Conservation (phyloP, 2,797 vertebrate species). For the Poecilia velifera region DNA sequence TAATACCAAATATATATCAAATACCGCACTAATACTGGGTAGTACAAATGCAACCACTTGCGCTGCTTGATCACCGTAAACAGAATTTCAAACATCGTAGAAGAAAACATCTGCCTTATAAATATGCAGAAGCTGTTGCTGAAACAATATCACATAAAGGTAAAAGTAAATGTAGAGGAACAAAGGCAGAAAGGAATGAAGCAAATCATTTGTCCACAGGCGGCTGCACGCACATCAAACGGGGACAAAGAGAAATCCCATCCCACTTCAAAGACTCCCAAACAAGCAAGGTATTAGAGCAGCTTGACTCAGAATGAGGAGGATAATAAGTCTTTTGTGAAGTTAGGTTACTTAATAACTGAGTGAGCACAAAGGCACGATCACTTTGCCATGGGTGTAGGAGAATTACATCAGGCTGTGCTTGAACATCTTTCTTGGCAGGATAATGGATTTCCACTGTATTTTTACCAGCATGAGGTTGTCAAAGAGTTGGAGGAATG, state of each 20-base stretch:
- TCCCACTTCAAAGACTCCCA: conserved; percentile 68
- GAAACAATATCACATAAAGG: conserved; percentile 37
- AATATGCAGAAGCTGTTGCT: conserved; percentile 45
- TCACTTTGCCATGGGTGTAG: conserved; percentile 8
- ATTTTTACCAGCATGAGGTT: conserved; percentile 17
- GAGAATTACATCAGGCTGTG: conserved; percentile 41
- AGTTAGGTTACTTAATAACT: conserved; percentile 56
- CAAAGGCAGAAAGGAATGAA: conserved; percentile 55
- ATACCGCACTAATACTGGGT: conserved; percentile 18
- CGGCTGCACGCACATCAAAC: conserved; percentile 64
- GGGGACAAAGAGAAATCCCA: conserved; percentile 41
- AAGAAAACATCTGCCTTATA: conserved; percentile 21
- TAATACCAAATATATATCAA: neutral
- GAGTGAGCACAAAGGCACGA: conserved; percentile 39
- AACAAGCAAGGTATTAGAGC: conserved; percentile 59
- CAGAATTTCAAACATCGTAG: conserved; percentile 4
- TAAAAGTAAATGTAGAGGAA: conserved; percentile 56
- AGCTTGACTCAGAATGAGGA: conserved; percentile 38
- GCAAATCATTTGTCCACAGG: conserved; percentile 69
- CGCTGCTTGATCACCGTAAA: conserved; percentile 30
- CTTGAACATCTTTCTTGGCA: conserved; percentile 37
- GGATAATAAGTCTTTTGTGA: conserved; percentile 51
- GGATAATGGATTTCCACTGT: conserved; percentile 19
- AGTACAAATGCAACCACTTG: conserved; percentile 21
- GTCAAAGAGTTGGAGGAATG: conserved; percentile 15